Base-by-base conservation (phyloP, 2,888 invertebrate genomes). In the Mylabris sibirica region DNA sequence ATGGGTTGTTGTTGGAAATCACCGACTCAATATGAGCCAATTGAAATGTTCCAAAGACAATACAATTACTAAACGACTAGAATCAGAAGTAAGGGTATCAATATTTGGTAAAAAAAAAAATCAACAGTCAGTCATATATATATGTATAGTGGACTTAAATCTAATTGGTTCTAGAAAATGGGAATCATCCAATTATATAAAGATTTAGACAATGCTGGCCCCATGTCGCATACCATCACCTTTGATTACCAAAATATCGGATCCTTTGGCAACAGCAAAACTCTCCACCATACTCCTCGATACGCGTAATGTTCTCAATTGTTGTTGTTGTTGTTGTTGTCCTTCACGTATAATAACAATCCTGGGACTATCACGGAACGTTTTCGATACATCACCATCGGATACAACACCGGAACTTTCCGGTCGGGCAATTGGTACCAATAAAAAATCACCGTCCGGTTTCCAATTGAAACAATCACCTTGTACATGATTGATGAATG, bases 251-350 rank as follows among this genome's bases (percentile, higher is more conserved):
- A 83, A 75, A 59, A 84, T 78, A 72, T 84, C 83, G 14, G 81
- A 79, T 3, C 83, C 83, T 61, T 78, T 79, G 12, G 77, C 72
- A 49, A 82, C 78, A 0, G 83, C 84, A 60, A 84, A 80, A 68
- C 81, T 84, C 30, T 84, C 84, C 64, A 84, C 79, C 84, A 84
- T 84, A 70, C 83, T 83, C 65, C 80, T 76, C 9, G 83, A 83
- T 30, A 78, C 78, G 44, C 76, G 78, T 68, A 83, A 64, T 59
- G 75, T 69, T 60, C 73, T 70, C 24, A 30, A 30, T 30, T 30
- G 30, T 30, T 30, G 26, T 30, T 30, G 30, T 3, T 30, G 30
- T 30, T n/a, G n/a, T n/a, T 75, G 76, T 20, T 17, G 30, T 1
- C 71, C 44, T 11, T 80, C 79, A 11, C 76, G 72, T 20, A 77